Base-by-base conservation (phyloP, 2,797 vertebrate species). In the Poeciliopsis infans region DNA sequence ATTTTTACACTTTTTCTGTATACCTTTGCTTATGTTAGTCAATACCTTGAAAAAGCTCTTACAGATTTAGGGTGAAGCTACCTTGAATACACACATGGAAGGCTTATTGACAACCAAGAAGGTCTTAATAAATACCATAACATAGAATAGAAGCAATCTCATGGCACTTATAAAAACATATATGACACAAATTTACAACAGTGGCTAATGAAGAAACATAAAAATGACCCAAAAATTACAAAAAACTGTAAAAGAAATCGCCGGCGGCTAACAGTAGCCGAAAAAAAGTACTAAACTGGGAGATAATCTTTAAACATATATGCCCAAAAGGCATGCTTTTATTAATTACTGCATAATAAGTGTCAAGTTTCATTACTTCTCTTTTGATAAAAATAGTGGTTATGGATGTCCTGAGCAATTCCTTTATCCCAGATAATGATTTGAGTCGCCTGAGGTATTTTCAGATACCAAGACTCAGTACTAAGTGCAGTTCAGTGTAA, bases 51-150 rank as follows among this genome's bases (percentile, higher is more conserved):
- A 59, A 45, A 76, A 46, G 28, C 23, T 75, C 45, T 72, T 20
- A 36, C 33, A 15, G 55, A 66, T 75, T 85, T 55, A 84, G 73
- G 76, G 75, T 75, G 61, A 86, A 16, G 23, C 18, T 43, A 13
- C 2, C 11, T 59, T 5, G 72, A 16, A 10, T 11, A 1, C 0
- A 68, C 8, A n/a, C 10, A 6, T 59, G 64, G 10, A 68, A 68
- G 10, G 36, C 20, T 68, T 68, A 64, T 36, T 36, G 31, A 61
- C 59, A 61, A 31, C 28, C 28, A 61, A 7, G 6, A 61, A 61
- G 13, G 0, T 18, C 28, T 15, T 16, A 18, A 59, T 33, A 61
- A 33, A 61, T 61, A 7, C 2, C 28, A 61, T 15, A 66, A 23
- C 33, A 36, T 66, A 3, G 7, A 36, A 18, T 66, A 31, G 31